phyloP scores from a whole-genome alignment of 1,140 invertebrate species.

The Ditylenchus dipsaci region DNA sequence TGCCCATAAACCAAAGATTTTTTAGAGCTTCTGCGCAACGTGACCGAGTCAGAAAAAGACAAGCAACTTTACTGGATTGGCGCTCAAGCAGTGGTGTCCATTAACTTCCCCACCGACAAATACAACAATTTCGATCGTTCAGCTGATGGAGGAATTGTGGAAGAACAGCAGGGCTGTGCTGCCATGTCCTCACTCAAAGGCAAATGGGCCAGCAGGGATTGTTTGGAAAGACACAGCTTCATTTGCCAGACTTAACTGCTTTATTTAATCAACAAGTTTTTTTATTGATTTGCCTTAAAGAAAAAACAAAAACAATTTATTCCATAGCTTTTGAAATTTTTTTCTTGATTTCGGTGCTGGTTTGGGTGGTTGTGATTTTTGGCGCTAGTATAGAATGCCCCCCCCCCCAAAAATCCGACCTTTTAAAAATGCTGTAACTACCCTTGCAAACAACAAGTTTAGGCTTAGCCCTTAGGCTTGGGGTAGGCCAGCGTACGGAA shows the following conservation, averaged over 20 bases:
- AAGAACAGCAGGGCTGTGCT: constrained; percentile 13
- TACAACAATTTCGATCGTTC: constrained; percentile 13
- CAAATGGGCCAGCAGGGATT: constrained; percentile 12
- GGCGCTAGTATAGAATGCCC: too few species aligned
- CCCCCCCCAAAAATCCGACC: too few species aligned
- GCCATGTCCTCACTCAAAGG: constrained; percentile 21
- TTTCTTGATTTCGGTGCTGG: too few species aligned
- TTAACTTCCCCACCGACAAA: not conserved
- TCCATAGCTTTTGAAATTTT: too few species aligned
- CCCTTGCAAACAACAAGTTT: too few species aligned
- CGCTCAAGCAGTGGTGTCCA: not conserved
- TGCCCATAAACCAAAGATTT: not conserved
- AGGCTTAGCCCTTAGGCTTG: too few species aligned
- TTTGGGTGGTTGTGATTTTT: too few species aligned
- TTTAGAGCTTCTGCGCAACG: constrained; percentile 6
- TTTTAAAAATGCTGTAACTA: too few species aligned
- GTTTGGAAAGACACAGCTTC: constrained; percentile 22
- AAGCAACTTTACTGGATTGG: not conserved
- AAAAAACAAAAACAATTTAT: not conserved
- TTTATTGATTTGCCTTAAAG: not conserved
- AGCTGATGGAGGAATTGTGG: not conserved
- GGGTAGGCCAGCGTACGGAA: too few species aligned
- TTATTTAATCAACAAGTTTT: not conserved
- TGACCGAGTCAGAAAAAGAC: constrained; percentile 11
- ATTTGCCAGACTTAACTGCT: constrained; percentile 11